These are phyloP conservation scores for Lasiurus borealis DNA, from an alignment of 2,113 vertebrate genomes.

Conservation along the genomic window DNA sequence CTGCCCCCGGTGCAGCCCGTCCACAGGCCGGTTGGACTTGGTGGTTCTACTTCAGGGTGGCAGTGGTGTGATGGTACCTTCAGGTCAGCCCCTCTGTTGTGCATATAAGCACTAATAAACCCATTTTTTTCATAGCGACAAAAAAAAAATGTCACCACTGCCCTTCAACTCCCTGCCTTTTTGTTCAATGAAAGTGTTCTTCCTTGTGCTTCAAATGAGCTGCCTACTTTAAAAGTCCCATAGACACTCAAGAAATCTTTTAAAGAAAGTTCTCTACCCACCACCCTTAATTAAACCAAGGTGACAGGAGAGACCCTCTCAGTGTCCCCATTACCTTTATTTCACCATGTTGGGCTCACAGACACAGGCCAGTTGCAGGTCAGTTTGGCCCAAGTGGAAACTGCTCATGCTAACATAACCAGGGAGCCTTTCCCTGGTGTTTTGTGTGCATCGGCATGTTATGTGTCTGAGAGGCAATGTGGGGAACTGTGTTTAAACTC, in stretches of 20 bases:
- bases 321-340: not conserved
- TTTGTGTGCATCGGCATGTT: not conserved
- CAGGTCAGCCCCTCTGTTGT: too few relatives aligned
- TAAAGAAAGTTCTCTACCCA: constrained; percentile 63
- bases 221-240: constrained; percentile 66
- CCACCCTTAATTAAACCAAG: constrained; percentile 68
- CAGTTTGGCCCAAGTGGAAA: not conserved
- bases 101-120: not conserved
- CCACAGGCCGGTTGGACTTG: not conserved
- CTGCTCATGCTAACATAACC: not conserved
- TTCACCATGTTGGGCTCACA: not conserved
- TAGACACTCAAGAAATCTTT: constrained; percentile 58
- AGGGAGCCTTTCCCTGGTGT: not conserved
- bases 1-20: too few relatives aligned
- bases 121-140: not conserved
- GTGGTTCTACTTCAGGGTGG: not conserved
- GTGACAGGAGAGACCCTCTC: not conserved
- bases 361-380: not conserved
- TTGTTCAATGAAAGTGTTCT: constrained; percentile 73
- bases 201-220: constrained; percentile 67
- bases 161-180: constrained; percentile 74
- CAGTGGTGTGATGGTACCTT: too few relatives aligned
- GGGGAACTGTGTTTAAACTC: not conserved
- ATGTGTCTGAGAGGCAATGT: not conserved
- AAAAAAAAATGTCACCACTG: constrained; percentile 67